Conservation (phyloP, 2,113 vertebrate species). For the Varanus komodoensis region DNA sequence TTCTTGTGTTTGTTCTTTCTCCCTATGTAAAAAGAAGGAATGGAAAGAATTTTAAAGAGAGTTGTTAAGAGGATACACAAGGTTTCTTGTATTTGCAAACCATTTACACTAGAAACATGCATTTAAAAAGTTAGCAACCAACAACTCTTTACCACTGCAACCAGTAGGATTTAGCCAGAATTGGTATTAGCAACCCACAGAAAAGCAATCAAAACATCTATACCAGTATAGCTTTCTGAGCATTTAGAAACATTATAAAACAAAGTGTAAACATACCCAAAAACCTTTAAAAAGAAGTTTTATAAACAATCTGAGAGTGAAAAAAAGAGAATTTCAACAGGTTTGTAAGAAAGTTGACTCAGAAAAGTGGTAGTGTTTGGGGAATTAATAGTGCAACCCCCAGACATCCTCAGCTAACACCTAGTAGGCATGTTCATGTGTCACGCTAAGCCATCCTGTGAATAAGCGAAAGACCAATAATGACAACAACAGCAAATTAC, state of each 20-base stretch:
- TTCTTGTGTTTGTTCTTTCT: constrained; percentile 90
- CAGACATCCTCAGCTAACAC: too few relatives aligned
- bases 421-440: too few relatives aligned
- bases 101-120: neutral
- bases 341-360: neutral
- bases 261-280: neutral
- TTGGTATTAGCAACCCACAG: constrained; percentile 16
- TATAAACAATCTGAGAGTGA: neutral
- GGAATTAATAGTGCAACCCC: neutral
- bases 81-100: constrained; percentile 7
- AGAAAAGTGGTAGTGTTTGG: neutral
- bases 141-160: neutral
- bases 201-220: constrained; percentile 1
- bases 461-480: too few relatives aligned
- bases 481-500: too few relatives aligned
- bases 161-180: constrained; percentile 1
- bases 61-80: neutral
- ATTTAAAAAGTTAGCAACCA: neutral
- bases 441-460: too few relatives aligned
- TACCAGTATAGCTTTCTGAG: neutral
- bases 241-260: neutral
- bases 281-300: neutral
- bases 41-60: constrained; percentile 39
- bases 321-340: neutral
- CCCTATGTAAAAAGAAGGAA: constrained; percentile 77